Evolutionary conservation across 37 sponge, comb jelly and placozoan species (phyloP), one percentile per base, ranked within the genome.

Genomic region (Beroe forskalii): DNA sequence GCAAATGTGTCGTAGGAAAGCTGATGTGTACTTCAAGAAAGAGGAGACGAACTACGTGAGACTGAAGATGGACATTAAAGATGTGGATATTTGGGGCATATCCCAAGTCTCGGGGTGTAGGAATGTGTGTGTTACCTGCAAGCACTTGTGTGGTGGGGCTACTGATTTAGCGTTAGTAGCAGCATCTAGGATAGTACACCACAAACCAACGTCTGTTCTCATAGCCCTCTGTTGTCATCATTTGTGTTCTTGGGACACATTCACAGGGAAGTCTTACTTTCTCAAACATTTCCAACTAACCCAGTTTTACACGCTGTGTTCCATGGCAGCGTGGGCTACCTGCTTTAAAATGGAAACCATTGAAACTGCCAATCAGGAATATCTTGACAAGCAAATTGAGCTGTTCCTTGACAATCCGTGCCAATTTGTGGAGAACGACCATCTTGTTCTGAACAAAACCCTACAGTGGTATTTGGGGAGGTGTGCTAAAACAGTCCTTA

Each of bases 221-320:
- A 80, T 80, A 28, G 86, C 86, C 4, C 86, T 80, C 0, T 80
- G 86, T 44, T 80, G 86, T 25, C 86, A 80, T 80, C 44, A 80
- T 25, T 48, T 44, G 4, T 80, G 86, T 80, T 30, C 86, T n/a
- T 80, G 86, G 86, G 86, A 80, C 3, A 4, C 30, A 6, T 80
- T 33, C 86, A 42, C 86, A 6, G 86, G 86, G 30, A 80, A 80
- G 31, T 22, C 37, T 38, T 27, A 80, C 28, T 43, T 44, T 25
- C 2, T 80, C 2, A 25, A 8, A 80, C 86, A 43, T 80, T 80
- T 80, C 86, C 14, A 41, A 25, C 86, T 48, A 3, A 28, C 28
- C 2, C 48, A 80, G 48, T 80, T 80, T 41, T 80, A 80, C 31
- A 41, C 55, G 27, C 86, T 80, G 27, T 44, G 38, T 1, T 80